Conservation (phyloP, 2,888 invertebrate genomes). For the Chloroclystis v-ata region DNA sequence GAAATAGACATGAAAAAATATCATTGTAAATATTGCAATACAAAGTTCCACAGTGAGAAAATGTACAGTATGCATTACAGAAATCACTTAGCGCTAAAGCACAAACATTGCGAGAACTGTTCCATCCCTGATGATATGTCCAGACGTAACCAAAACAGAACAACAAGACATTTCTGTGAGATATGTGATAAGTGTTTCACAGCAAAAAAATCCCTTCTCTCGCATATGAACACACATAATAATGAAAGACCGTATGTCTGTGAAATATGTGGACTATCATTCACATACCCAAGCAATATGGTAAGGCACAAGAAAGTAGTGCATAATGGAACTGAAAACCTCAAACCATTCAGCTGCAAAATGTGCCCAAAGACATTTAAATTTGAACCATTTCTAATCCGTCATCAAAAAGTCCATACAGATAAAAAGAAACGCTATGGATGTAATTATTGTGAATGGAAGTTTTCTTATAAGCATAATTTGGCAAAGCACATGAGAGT, state of each 20-base stretch:
- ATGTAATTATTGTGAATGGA: neutral
- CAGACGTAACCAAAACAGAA: neutral
- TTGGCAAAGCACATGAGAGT: neutral
- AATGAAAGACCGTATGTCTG: neutral
- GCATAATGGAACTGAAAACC: neutral
- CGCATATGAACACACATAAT: neutral
- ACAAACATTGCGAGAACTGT: neutral
- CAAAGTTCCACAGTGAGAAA: neutral
- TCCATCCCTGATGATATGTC: neutral
- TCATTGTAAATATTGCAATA: neutral
- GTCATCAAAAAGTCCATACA: neutral
- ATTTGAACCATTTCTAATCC: neutral
- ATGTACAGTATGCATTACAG: neutral
- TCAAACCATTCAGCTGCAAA: neutral
- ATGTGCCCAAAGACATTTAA: neutral
- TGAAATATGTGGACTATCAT: conserved; percentile 1
- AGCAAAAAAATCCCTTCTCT: neutral
- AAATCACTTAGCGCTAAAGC: neutral
- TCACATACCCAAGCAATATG: neutral
- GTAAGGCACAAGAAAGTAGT: neutral
- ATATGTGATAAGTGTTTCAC: conserved; percentile 1
- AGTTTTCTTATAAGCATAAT: neutral
- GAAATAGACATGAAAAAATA: neutral
- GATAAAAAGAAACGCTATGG: neutral
- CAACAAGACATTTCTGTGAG: neutral